Percentiles rank a stretch among this genome's conserved stretches.
phyloP scores from a whole-genome alignment of 2,888 invertebrate species.

The Allacma fusca region DNA sequence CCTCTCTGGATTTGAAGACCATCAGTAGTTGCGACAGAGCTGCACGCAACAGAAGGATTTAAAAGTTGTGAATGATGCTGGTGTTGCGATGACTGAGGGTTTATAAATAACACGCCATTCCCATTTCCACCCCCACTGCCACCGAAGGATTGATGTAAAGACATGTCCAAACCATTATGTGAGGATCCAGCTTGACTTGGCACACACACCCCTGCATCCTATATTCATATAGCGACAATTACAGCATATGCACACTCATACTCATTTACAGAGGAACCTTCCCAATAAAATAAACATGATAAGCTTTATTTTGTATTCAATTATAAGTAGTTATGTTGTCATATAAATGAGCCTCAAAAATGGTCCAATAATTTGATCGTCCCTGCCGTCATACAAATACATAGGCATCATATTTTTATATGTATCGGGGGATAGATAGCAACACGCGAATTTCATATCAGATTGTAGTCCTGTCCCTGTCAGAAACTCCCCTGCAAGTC shows the following conservation, averaged over 20 bases:
- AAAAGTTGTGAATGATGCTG: conserved; percentile 41
- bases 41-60: conserved; percentile 43
- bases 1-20: conserved; percentile 6
- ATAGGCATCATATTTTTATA: not conserved
- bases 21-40: conserved; percentile 42
- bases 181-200: conserved; percentile 46
- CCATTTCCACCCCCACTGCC: conserved; percentile 40
- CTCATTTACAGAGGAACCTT: not conserved
- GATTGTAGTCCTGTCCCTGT: not conserved
- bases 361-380: conserved; percentile 9
- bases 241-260: not conserved
- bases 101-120: conserved; percentile 46
- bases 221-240: not conserved
- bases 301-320: conserved; percentile 10
- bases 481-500: conserved; percentile 9
- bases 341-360: not conserved
- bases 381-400: not conserved
- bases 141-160: conserved; percentile 48
- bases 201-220: conserved; percentile 55
- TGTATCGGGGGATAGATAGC: not conserved
- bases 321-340: conserved; percentile 2
- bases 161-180: conserved; percentile 60
- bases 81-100: conserved; percentile 36
- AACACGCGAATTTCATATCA: not conserved
- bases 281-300: conserved; percentile 13